Evolutionary conservation across 1,140 invertebrate genomes (phyloP).

Genomic region (Drosophila biarmipes): DNA sequence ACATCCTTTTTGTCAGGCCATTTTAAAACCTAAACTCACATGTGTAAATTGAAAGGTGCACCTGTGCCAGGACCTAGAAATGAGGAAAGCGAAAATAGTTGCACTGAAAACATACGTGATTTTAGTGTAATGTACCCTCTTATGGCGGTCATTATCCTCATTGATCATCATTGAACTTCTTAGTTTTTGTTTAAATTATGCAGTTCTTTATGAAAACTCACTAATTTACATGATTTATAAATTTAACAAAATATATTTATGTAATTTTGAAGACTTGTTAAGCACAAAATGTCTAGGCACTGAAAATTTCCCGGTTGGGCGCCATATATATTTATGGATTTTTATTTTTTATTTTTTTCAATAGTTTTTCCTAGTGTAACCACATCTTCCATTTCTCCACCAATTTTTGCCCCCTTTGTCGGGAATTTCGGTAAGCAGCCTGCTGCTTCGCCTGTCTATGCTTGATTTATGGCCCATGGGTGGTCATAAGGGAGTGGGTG

Average conservation of each 20-base stretch:
- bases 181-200: not conserved
- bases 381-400: not conserved
- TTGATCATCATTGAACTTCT: too few relatives aligned
- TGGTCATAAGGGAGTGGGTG: slow-evolving; percentile 4
- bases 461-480: slow-evolving; percentile 53
- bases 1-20: slow-evolving; percentile 64
- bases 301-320: too few relatives aligned
- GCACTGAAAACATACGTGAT: not conserved
- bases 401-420: not conserved
- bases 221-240: too few relatives aligned
- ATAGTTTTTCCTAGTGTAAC: slow-evolving; percentile 7
- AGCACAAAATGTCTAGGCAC: too few relatives aligned
- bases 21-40: slow-evolving; percentile 83
- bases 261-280: too few relatives aligned
- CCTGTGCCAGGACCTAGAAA: slow-evolving; percentile 51
- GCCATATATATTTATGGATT: not conserved
- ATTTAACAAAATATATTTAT: too few relatives aligned
- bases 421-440: slow-evolving; percentile 24
- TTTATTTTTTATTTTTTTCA: not conserved
- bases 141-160: too few relatives aligned
- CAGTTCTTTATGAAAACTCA: not conserved
- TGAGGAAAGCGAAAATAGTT: not conserved
- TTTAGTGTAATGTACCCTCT: too few relatives aligned
- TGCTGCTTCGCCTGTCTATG: slow-evolving; percentile 45
- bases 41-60: slow-evolving; percentile 80